phyloP scores from a whole-genome alignment of 2,797 vertebrate species.

The Cuniculus paca region DNA sequence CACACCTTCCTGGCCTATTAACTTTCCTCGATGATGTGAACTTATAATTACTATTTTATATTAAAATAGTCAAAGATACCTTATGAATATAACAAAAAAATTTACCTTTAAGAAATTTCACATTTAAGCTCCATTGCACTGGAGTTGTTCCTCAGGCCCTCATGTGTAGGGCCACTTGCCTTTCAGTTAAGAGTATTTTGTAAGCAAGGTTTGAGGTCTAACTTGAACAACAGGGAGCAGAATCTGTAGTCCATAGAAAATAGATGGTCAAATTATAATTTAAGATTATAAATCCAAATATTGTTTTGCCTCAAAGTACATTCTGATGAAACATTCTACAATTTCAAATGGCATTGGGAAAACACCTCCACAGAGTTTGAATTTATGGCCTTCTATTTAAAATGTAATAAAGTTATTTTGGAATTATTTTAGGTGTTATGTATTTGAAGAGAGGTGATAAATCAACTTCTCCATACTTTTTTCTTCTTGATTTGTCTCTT shows the following conservation, averaged over 20 bases:
- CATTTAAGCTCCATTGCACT: not conserved
- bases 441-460: slow-evolving; percentile 2
- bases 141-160: not conserved
- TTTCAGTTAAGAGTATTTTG: not conserved
- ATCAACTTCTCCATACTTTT: not conserved
- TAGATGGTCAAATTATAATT: not conserved
- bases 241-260: not conserved
- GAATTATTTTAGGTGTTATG: slow-evolving; percentile 36
- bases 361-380: not conserved
- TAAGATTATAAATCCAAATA: slow-evolving; percentile 1
- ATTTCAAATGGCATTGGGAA: slow-evolving; percentile 19
- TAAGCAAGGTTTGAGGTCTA: not conserved
- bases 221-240: not conserved
- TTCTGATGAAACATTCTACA: not conserved
- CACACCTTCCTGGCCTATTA: not conserved
- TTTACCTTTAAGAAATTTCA: not conserved
- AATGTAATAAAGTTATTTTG: slow-evolving; percentile 56
- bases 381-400: slow-evolving; percentile 38
- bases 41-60: slow-evolving; percentile 18
- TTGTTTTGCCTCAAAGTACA: slow-evolving; percentile 40
- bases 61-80: slow-evolving; percentile 12
- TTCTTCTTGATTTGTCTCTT: slow-evolving; percentile 5
- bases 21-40: not conserved
- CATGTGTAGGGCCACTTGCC: not conserved
- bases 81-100: not conserved